Conservation (phyloP, 2,888 invertebrate species). For the Dorcus parallelipipedus region DNA sequence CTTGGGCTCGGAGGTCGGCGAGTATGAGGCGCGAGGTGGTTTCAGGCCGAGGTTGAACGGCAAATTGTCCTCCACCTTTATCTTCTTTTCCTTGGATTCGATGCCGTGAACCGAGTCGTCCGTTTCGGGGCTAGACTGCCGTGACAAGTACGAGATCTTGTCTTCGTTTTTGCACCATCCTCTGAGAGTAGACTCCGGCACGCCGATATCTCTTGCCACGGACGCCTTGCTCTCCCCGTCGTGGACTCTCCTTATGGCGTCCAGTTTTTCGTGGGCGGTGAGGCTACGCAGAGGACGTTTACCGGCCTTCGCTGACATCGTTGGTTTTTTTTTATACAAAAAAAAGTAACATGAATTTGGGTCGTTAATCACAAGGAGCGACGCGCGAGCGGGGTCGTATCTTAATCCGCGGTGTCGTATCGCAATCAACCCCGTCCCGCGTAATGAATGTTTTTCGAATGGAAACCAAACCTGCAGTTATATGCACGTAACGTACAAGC, state of each 20-base stretch:
- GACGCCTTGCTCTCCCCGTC: conserved; percentile 84
- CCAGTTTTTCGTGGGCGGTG: conserved; percentile 74
- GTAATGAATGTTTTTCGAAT: too few species aligned
- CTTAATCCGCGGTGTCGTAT: too few species aligned
- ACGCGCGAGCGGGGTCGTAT: too few species aligned
- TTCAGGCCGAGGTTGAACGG: conserved; percentile 42
- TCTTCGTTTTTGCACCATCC: conserved; percentile 88
- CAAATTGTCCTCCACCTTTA: conserved; percentile 34
- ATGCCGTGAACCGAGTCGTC: conserved; percentile 55
- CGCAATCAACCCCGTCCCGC: too few species aligned
- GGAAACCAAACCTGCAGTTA: neutral
- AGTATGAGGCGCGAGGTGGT: conserved; percentile 16
- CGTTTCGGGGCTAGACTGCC: conserved; percentile 70
- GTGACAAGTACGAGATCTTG: conserved; percentile 67
- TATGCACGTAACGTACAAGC: conserved; percentile 14
- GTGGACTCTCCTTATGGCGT: conserved; percentile 78
- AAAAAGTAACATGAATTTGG: conserved; percentile 8
- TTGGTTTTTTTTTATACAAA: neutral
- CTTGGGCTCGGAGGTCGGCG: conserved; percentile 16
- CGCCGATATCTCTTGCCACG: conserved; percentile 80
- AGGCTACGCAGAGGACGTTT: conserved; percentile 65
- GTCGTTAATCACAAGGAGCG: conserved; percentile 6
- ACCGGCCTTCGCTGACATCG: conserved; percentile 63
- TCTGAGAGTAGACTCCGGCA: conserved; percentile 80
- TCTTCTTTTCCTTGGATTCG: conserved; percentile 29